Base-by-base conservation (phyloP, 2,113 vertebrate genomes). In the Serranochromis macrocephalus region DNA sequence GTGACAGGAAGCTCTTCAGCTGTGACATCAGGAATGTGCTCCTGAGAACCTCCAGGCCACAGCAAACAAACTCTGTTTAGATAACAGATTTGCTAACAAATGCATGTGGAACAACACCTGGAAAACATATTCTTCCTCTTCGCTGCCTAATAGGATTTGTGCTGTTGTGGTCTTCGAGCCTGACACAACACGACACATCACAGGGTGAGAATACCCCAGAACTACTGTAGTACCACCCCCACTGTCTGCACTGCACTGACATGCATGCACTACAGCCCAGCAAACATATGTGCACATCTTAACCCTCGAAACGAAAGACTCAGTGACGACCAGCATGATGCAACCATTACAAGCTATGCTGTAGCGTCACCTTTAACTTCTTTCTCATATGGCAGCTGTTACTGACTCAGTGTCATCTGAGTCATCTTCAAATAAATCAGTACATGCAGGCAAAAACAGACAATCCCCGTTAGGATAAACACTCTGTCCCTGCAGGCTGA, bases 21-120 rank as follows among this genome's bases (percentile, higher is more conserved):
- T 58, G 61, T 90, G 91, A 92, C 91, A 89, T 63, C 81, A 51
- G 86, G 91, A 93, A 93, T 57, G 90, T 89, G 94, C 89, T 63
- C 40, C 36, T 88, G 92, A 94, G 10, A 33, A 82, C 2, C 19
- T 61, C 16, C 91, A 91, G 91, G 1, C 49, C 61, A n/a, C 29
- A 54, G 9, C 42, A 4, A 12, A 78, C 38, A 78, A 0, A 2
- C 29, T 85, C 79, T 17, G 29, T 31, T 31, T 2, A 3, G 49
- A 85, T 84, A 84, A 85, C 6, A 6, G 38, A 33, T 24, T 1
- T 24, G 29, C 33, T 42, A 9, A 11, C n/a, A 29, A 55, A 19
- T 14, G n/a, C 17, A 10, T 7, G n/a, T 11, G 7, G 9, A 26
- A 13, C 4, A 31, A 66, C 53, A 31, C 36, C n/a, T 53, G 54